Evolutionary conservation across 2,888 invertebrate genomes (phyloP).

Genomic region (Eudasyphora cyanicolor): DNA sequence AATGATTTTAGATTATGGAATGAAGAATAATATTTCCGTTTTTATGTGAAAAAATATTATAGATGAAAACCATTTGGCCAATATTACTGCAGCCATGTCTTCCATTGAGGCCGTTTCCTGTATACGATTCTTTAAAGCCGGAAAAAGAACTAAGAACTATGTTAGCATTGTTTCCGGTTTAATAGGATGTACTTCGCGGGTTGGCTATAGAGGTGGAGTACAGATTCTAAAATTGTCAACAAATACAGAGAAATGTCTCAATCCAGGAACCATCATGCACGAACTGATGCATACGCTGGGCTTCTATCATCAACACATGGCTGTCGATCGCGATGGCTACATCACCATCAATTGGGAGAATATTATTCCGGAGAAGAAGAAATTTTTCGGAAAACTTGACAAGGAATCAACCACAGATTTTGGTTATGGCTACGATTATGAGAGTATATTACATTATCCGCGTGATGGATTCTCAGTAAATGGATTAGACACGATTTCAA

Average conservation of each 20-base stretch:
- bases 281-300: constrained; percentile 89
- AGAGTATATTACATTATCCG: constrained; percentile 90
- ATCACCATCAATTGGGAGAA: constrained; percentile 81
- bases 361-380: constrained; percentile 82
- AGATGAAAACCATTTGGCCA: neutral
- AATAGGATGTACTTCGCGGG: constrained; percentile 86
- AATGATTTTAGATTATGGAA: too few relatives aligned
- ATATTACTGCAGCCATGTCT: constrained; percentile 62
- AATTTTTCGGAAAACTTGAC: constrained; percentile 86
- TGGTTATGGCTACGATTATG: constrained; percentile 87
- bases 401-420: constrained; percentile 82
- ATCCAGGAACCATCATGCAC: constrained; percentile 84
- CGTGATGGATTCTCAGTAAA: constrained; percentile 86
- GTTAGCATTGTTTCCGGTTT: constrained; percentile 32
- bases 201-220: constrained; percentile 82
- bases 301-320: constrained; percentile 89
- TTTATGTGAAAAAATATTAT: too few relatives aligned
- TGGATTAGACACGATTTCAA: constrained; percentile 85
- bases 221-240: constrained; percentile 71
- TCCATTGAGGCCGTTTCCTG: constrained; percentile 65
- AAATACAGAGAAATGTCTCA: constrained; percentile 73
- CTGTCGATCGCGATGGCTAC: constrained; percentile 86
- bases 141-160: constrained; percentile 23
- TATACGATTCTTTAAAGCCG: constrained; percentile 61
- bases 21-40: too few relatives aligned